Conservation (phyloP, 2,113 vertebrate species). For the Otocyon megalotis region DNA sequence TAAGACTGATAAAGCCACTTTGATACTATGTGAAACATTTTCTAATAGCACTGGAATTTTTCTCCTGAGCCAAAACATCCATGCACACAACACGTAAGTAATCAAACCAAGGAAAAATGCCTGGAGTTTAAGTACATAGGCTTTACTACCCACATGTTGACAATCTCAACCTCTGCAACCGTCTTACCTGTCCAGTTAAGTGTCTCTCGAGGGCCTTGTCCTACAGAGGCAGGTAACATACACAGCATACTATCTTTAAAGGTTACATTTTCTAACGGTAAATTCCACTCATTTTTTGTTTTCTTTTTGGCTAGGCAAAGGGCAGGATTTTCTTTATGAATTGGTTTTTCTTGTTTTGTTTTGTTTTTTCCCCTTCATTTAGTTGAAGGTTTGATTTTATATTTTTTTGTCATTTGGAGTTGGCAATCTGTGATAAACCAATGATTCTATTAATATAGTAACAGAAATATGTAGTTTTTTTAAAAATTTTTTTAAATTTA, state of each 20-base stretch:
- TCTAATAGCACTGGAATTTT: neutral
- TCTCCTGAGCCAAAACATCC: constrained; percentile 23
- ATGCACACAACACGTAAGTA: neutral
- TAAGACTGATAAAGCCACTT: constrained; percentile 12
- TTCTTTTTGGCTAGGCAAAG: neutral
- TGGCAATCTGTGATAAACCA: neutral
- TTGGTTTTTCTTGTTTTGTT: neutral
- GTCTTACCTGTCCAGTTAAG: neutral
- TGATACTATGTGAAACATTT: constrained; percentile 15
- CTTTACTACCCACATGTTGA: neutral
- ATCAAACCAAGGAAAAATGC: neutral
- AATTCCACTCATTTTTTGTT: neutral
- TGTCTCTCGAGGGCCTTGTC: neutral
- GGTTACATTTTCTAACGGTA: constrained; percentile 47
- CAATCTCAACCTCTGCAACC: neutral
- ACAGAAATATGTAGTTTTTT: neutral
- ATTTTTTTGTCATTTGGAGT: neutral
- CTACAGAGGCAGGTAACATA: constrained; percentile 30
- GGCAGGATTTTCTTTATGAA: neutral
- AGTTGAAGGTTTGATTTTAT: neutral
- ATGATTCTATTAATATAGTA: neutral
- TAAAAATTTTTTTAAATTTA: too few species aligned
- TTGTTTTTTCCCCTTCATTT: neutral
- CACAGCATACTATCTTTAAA: neutral
- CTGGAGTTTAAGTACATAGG: neutral